phyloP scores from a whole-genome alignment of 2,888 invertebrate genomes.

The Acleris sparsana region DNA sequence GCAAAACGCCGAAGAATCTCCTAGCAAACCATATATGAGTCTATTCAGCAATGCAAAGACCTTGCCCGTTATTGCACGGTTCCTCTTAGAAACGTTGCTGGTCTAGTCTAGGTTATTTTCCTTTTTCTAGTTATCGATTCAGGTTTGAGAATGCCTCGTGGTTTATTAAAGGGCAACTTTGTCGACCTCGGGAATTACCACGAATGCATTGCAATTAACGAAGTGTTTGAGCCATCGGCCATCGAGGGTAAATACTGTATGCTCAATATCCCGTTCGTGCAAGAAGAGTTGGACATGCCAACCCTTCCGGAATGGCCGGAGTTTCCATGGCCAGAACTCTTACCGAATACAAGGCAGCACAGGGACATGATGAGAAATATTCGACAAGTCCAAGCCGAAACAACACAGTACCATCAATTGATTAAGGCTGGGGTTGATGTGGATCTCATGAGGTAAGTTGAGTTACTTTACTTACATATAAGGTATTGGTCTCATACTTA shows the following conservation, averaged over 20 bases:
- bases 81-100: too few species aligned
- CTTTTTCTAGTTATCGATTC: constrained; percentile 12
- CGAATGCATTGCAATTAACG: constrained; percentile 9
- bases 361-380: constrained; percentile 19
- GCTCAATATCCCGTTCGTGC: constrained; percentile 51
- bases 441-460: constrained; percentile 13
- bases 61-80: too few species aligned
- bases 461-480: neutral
- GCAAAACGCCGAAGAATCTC: too few species aligned
- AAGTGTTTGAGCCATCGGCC: constrained; percentile 11
- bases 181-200: constrained; percentile 6
- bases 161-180: neutral
- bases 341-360: constrained; percentile 21
- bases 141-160: constrained; percentile 12
- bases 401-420: neutral
- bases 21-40: too few species aligned
- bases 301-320: constrained; percentile 43
- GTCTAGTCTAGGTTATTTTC: neutral
- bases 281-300: constrained; percentile 44
- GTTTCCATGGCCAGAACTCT: constrained; percentile 38
- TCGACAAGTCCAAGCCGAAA: constrained; percentile 4
- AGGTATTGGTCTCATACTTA: too few species aligned
- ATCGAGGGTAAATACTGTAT: constrained; percentile 55
- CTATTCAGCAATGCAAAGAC: too few species aligned
- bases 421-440: neutral